Evolutionary conservation across 2,113 vertebrate species (phyloP), one percentile per base, ranked within the genome.

Genomic region (Dipodomys merriami): DNA sequence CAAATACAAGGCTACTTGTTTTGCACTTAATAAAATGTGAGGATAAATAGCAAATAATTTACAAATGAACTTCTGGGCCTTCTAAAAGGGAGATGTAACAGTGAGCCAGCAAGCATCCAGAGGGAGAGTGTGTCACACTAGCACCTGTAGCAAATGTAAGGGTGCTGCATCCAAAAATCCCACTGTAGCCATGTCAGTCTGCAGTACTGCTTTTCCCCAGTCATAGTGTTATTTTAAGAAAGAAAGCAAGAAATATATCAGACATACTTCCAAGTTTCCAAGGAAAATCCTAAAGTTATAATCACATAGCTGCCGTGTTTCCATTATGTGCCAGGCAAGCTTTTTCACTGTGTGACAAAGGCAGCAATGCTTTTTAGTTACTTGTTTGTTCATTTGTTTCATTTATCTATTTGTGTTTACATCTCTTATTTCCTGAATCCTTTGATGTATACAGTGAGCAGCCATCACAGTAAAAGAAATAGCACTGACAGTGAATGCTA

Each of bases 41-140:
- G 7, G 10, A 85, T 16, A 92, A 96, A 91, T 20, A 88, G 81
- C 64, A 94, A 94, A 87, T 83, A 82, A 92, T 49, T 89, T 83
- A 83, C 35, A 79, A 62, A 81, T 72, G 25, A 78, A 46, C 22
- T 88, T 76, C 29, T 78, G 64, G 60, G 67, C 22, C 20, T 85
- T 80, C 35, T 33, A 44, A 87, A 89, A 39, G n/a, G 46, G 15
- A 11, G n/a, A 49, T n/a, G n/a, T 18, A 30, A 46, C 83, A 81
- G n/a, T 25, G 33, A 46, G n/a, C 35, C 89, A 78, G 65, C 33
- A 69, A 80, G 78, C 18, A 46, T 23, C 30, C 69, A 30, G 8
- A 33, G 22, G 20, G 60, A 73, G 23, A 57, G 27, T 16, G 20
- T 64, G 83, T 85, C 53, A 57, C 0, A 35, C 30, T 35, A 60